Percentiles rank a stretch among this genome's conserved stretches.
Evolutionary conservation across 2,797 vertebrate species (phyloP).

Genomic region (Falco berigora): DNA sequence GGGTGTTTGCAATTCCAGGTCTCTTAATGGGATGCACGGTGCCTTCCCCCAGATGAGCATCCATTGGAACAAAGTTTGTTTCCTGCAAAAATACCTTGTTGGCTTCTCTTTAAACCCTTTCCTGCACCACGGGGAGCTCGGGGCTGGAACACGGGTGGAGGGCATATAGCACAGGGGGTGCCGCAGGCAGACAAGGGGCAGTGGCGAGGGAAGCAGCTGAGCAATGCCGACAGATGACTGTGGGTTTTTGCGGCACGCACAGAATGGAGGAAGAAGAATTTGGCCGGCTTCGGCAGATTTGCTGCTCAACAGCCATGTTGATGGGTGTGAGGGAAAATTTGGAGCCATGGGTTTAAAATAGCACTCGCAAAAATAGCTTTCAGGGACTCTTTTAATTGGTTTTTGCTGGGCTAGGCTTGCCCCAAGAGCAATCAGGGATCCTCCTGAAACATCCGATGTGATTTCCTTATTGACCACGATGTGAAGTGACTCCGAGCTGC

Average conservation of each 20-base stretch:
- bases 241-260: fast-evolving
- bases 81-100: not conserved
- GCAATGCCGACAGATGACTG: not conserved
- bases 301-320: not conserved
- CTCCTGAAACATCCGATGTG: not conserved
- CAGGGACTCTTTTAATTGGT: not conserved
- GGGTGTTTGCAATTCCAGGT: not conserved
- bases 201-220: not conserved
- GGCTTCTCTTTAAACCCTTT: not conserved
- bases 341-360: not conserved
- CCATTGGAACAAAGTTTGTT: not conserved
- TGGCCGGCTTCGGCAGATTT: not conserved
- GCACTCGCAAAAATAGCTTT: not conserved
- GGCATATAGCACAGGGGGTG: too few relatives aligned
- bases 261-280: not conserved
- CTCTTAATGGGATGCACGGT: fast-evolving
- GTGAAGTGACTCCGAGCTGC: not conserved
- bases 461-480: fast-evolving
- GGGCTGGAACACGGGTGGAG: not conserved
- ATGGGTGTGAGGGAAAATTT: not conserved
- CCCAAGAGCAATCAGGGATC: not conserved
- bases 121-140: fast-evolving
- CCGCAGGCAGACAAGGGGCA: not conserved
- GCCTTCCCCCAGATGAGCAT: not conserved
- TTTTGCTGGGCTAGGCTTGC: not conserved